Percentiles rank a stretch among this genome's conserved stretches.
Conservation (phyloP, 2,797 vertebrate species). For the Thripadectes ignobilis region DNA sequence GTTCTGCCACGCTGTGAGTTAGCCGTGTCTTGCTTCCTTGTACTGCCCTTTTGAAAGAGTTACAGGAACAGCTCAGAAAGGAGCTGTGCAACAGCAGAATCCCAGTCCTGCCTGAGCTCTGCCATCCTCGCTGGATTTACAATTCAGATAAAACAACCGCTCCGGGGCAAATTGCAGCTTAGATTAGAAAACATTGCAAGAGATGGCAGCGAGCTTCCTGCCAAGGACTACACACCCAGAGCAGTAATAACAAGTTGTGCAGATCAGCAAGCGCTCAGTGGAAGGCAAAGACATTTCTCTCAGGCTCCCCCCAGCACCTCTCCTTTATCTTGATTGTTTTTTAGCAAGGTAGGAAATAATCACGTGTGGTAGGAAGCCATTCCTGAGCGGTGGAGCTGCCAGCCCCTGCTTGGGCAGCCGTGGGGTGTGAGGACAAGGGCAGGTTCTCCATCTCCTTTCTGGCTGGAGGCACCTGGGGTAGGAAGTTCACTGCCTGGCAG, state of each 20-base stretch:
- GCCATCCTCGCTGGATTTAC: background rate
- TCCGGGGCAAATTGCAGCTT: background rate
- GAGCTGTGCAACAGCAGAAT: background rate
- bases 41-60: background rate
- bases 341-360: background rate
- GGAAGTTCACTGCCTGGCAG: background rate
- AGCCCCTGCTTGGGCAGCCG: accelerated
- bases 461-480: background rate
- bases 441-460: background rate
- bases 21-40: background rate
- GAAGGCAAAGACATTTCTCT: background rate
- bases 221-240: background rate
- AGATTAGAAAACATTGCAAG: background rate
- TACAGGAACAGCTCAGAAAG: background rate
- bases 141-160: background rate
- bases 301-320: no score
- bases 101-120: background rate
- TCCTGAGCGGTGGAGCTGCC: background rate
- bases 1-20: background rate
- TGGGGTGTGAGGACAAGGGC: background rate
- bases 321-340: background rate
- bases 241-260: background rate
- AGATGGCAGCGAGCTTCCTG: conserved; percentile 17
- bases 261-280: background rate
- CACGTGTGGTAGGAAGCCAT: accelerated